These are phyloP conservation scores for Nasalis larvatus DNA, from an alignment of 2,113 vertebrate genomes.

Conservation along the genomic window DNA sequence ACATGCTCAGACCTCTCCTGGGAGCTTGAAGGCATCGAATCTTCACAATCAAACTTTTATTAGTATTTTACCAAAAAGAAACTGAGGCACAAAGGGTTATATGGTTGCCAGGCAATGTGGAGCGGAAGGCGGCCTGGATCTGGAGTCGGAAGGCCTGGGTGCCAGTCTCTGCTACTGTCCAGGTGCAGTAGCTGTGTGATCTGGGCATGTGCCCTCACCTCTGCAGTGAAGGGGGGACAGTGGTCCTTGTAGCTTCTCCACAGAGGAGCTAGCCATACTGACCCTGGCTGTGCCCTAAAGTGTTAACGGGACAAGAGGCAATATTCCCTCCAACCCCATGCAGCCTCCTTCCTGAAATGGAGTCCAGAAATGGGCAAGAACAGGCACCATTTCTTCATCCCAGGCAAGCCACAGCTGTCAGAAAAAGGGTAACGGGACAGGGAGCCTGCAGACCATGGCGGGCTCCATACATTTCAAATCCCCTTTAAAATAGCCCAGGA, in stretches of 20 bases:
- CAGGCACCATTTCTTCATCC: too few species aligned
- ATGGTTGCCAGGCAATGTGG: rapidly evolving
- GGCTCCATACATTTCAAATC: not conserved
- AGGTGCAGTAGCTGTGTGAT: not conserved
- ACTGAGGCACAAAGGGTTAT: not conserved
- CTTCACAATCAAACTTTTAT: not conserved
- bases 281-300: not conserved
- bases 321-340: not conserved
- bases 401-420: too few species aligned
- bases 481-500: not conserved
- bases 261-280: not conserved
- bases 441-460: not conserved
- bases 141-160: not conserved
- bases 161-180: not conserved
- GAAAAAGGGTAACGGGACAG: not conserved
- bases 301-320: not conserved
- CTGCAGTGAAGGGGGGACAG: not conserved
- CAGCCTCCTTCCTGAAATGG: not conserved
- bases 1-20: not conserved
- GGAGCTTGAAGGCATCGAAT: not conserved
- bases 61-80: not conserved
- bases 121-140: not conserved
- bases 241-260: not conserved
- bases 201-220: not conserved
- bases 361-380: not conserved